Evolutionary conservation across 2,888 invertebrate genomes (phyloP), one percentile per base, ranked within the genome.

Genomic region (Drosophila subquinaria): DNA sequence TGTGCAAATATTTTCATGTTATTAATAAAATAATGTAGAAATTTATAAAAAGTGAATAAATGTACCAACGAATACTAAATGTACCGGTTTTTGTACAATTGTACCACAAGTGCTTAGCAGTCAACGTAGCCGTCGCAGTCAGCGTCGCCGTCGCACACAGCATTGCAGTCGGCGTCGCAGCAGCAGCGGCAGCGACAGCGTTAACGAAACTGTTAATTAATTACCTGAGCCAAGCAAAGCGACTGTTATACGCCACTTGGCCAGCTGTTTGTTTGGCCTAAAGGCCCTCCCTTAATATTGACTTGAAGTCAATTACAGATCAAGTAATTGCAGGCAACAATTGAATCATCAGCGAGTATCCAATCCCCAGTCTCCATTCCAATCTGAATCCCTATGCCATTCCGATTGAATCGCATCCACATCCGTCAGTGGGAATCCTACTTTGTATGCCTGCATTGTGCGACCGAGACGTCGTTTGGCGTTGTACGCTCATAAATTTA

Each of bases 401-500:
- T 48, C 20, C 27, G 33, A 57, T 45, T 15, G 20, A 43, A 20
- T 43, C 45, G 35, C 36, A 42, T 53, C 53, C 11, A 73, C 52
- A 79, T 82, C 82, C 77, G 84, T 72, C 78, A 69, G 61, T 33
- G 50, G 17, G 47, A 64, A 47, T 79, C 60, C 88, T 76, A 88
- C 68, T 86, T 86, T 57, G 81, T 89, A 86, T 86, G 88, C 86
- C 75, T 66, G 68, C 53, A 68, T 68, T 81, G 89, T 89, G 57
- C 82, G 74, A 57, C 73, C 74, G 88, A 75, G 73, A 88, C 85
- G 72, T 85, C 86, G 88, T 82, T 88, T 76, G 75, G 65, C 85
- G 78, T 81, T 88, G 81, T 82, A 73, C 79, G 73, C 69, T 84
- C 89, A 88, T 86, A 85, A 89, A 89, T 86, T 75, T 77, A 73